Conservation (phyloP, 2,113 vertebrate genomes). For the Anas platyrhynchos region DNA sequence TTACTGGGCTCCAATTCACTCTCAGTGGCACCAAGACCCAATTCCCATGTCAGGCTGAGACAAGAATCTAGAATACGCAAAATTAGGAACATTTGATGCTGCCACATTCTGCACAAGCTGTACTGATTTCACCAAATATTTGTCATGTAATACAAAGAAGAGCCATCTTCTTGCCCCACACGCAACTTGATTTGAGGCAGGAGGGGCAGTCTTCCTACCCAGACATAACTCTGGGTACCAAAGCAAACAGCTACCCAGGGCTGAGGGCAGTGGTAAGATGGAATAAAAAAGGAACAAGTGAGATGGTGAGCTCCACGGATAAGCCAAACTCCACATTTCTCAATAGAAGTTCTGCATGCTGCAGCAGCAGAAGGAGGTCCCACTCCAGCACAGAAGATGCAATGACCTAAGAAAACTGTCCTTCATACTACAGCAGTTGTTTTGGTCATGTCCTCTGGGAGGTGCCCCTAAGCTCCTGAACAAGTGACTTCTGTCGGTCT, state of each 20-base stretch:
- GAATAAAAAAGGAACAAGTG: not conserved
- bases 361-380: not conserved
- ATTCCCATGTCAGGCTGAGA: not conserved
- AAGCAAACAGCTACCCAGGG: not conserved
- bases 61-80: not conserved
- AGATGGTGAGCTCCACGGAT: accelerated
- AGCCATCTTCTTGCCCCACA: not conserved
- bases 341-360: not conserved
- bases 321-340: accelerated
- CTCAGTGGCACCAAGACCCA: not conserved
- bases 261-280: not conserved
- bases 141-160: not conserved
- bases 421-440: not conserved
- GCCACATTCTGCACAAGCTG: not conserved
- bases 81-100: not conserved
- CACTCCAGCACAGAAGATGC: not conserved
- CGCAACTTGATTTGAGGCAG: not conserved
- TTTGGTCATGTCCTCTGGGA: not conserved
- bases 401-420: not conserved
- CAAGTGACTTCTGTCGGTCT: accelerated
- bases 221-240: not conserved
- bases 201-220: not conserved
- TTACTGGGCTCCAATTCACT: constrained; percentile 41
- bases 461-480: not conserved
- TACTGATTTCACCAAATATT: not conserved